Evolutionary conservation across 2,113 vertebrate species (phyloP), one percentile per base, ranked within the genome.

Genomic region (Xyliphius kryptos): DNA sequence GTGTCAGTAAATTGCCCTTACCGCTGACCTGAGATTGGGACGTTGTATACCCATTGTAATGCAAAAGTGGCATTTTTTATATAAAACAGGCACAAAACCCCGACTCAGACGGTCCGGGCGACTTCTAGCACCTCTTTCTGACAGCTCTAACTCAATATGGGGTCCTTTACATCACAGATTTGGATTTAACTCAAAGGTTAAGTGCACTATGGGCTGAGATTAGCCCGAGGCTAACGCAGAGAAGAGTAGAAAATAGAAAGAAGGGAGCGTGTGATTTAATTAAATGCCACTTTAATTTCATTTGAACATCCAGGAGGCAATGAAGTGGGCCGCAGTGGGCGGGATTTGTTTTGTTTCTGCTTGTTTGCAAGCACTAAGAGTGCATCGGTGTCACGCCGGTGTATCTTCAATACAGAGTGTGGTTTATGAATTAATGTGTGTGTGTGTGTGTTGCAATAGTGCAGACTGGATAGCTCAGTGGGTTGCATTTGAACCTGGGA

Each of bases 131-230:
- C 5, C 13, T 17, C 53, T 38, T 17, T 55, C 15, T 5, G 3
- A 36, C 14, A 6, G 5, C 15, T 55, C n/a, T 38, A 17, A 38
- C 53, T 55, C 53, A 55, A 55, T 55, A 38, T 12, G 9, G 3
- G 22, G 51, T 16, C 2, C 26, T 54, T 36, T 54, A 54, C 51
- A 54, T 54, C 26, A 36, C 51, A 55, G 53, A 37, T 38, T 9
- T 37, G 17, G 15, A 16, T 38, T 55, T 55, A 37, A 38, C 53
- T 38, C 53, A 55, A 55, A 55, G 53, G 53, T 55, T 55, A 55
- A 55, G 15, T 2, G 22, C 51, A 36, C 22, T n/a, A 53, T 16
- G 16, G 2, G 2, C 32, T 17, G 6, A 6, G 5, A 37, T 55
- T 19, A 1, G 4, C 53, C 15, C 0, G 15, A 55, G 32, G 53